Evolutionary conservation across 2,797 vertebrate genomes (phyloP), one percentile per base, ranked within the genome.

Genomic region (Euphonia xanthogaster): DNA sequence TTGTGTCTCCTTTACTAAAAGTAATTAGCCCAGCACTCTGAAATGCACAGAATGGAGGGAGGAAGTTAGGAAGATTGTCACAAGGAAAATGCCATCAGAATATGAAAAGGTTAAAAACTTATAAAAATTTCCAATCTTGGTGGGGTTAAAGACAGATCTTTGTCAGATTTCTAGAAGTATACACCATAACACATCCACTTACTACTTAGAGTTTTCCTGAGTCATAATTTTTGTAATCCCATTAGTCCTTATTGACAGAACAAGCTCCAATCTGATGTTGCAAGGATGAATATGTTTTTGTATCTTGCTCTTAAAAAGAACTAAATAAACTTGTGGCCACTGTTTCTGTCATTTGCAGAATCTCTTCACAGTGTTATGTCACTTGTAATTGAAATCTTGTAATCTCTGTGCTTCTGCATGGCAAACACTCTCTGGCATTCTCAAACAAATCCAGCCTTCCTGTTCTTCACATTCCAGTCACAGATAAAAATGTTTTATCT

Each of bases 361-460:
- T 81, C 63, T 19, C 42, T 86, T 82, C 65, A 44, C 10, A 22
- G 25, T 30, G 25, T 67, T 84, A 8, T 25, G 51, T 37, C 60
- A 90, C 25, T 28, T 74, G 35, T 62, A 78, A 51, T 40, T 40
- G 14, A 89, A 71, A 57, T 35, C 44, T 65, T 72, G 40, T 61
- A 76, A 51, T 83, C 61, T 82, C 68, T 62, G 55, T 44, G n/a
- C 47, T 37, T 45, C 20, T 87, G 35, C 73, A 37, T 62, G 39
- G 37, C 93, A 93, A 82, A 61, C 60, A 27, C 24, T 84, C 13
- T 80, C 53, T 21, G 71, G 31, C 62, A 31, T 61, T 93, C 65
- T 68, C 85, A 47, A 84, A 70, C 4, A 6, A 95, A 96, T 44
- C 37, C 47, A 24, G n/a, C 23, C 75, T 90, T 70, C 37, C n/a